Conservation (phyloP, 2,113 vertebrate species). For the Hoplias malabaricus region DNA sequence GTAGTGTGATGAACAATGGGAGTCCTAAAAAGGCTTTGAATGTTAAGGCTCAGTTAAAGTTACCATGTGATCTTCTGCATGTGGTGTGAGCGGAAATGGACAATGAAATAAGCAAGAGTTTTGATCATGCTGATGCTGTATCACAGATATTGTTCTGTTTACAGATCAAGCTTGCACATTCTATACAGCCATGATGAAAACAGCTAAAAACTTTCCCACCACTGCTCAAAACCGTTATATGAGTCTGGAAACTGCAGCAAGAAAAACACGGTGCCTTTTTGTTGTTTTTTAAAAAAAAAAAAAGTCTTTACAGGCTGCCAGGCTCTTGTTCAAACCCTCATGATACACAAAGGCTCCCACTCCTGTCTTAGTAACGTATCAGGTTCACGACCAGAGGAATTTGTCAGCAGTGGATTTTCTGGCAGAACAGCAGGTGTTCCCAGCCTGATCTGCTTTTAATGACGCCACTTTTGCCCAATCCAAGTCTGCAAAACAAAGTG, state of each 20-base stretch:
- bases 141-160: conserved; percentile 16
- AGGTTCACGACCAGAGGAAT: conserved; percentile 36
- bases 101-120: conserved; percentile 18
- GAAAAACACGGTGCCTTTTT: neutral
- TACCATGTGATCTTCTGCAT: conserved; percentile 45
- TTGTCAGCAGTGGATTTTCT: conserved; percentile 9
- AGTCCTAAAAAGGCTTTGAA: conserved; percentile 11
- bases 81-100: conserved; percentile 26
- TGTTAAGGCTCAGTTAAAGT: conserved; percentile 21
- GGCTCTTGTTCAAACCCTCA: neutral
- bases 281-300: neutral
- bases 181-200: neutral
- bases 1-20: neutral
- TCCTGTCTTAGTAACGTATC: conserved; percentile 46
- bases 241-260: neutral
- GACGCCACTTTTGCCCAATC: neutral
- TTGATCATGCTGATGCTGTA: conserved; percentile 21
- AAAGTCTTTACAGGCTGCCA: neutral
- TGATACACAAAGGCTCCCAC: neutral
- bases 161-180: conserved; percentile 8
- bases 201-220: neutral
- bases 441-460: conserved; percentile 29
- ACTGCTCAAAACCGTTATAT: neutral
- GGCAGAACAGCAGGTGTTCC: conserved; percentile 28
- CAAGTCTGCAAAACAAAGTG: conserved; percentile 15